These are phyloP conservation scores for Plemyria rubiginata DNA, from an alignment of 2,888 invertebrate genomes.

Conservation along the genomic window DNA sequence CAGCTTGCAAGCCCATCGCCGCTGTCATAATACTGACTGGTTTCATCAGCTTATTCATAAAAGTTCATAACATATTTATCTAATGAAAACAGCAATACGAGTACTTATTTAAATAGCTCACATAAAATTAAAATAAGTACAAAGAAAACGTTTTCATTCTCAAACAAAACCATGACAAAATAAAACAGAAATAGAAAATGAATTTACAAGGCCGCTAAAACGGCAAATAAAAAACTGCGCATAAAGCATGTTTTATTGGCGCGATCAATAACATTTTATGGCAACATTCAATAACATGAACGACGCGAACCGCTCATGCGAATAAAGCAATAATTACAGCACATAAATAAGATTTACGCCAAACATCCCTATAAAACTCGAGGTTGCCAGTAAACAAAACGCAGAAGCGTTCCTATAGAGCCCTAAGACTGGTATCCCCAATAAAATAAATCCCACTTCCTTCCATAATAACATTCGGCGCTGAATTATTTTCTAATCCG, in stretches of 20 bases:
- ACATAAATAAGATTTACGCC: conserved; percentile 80
- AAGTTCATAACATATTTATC: no score
- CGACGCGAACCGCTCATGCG: conserved; percentile 71
- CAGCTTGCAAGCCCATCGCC: no score
- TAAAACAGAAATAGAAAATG: conserved; percentile 50
- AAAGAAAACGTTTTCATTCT: neutral
- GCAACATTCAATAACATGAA: conserved; percentile 79
- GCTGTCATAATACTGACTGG: no score
- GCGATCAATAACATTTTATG: conserved; percentile 81
- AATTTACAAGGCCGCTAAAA: conserved; percentile 62
- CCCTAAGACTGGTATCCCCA: conserved; percentile 79
- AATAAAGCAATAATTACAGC: conserved; percentile 80
- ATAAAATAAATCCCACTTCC: conserved; percentile 82
- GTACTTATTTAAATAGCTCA: neutral
- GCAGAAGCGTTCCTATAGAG: conserved; percentile 66
- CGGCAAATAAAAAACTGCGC: conserved; percentile 62
- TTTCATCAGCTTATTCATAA: no score
- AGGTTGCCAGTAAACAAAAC: conserved; percentile 76
- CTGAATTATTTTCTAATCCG: conserved; percentile 85
- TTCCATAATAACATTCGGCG: conserved; percentile 82
- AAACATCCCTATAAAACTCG: conserved; percentile 70
- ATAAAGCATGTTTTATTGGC: conserved; percentile 77
- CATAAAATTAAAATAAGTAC: neutral
- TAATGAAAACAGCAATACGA: no score
- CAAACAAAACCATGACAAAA: conserved; percentile 22